phyloP scores from a whole-genome alignment of 1,140 invertebrate genomes.

The Calosoma granatense region DNA sequence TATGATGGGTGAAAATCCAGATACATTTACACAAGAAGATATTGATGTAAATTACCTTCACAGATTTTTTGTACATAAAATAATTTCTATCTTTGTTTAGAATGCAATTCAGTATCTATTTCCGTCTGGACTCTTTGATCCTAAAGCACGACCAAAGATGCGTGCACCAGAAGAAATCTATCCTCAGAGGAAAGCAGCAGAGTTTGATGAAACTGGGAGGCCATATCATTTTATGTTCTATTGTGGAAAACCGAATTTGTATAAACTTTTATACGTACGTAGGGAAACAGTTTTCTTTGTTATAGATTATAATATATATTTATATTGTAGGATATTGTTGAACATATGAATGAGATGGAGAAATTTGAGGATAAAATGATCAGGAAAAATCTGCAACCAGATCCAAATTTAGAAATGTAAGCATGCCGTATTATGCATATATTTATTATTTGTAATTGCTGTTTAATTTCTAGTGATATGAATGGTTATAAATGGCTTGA shows the following conservation, averaged over 20 bases:
- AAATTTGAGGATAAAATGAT: conserved; percentile 58
- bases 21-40: conserved; percentile 78
- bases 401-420: conserved; percentile 49
- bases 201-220: conserved; percentile 81
- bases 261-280: conserved; percentile 69
- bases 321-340: conserved; percentile 44
- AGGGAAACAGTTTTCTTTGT: background rate
- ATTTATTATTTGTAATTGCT: conserved; percentile 2
- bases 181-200: conserved; percentile 73
- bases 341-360: conserved; percentile 54
- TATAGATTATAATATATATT: conserved; percentile 7
- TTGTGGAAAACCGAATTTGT: conserved; percentile 75
- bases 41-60: conserved; percentile 54
- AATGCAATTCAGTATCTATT: conserved; percentile 83
- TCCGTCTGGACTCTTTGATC: conserved; percentile 80
- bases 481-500: conserved; percentile 54
- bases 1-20: conserved; percentile 92
- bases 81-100: conserved; percentile 38
- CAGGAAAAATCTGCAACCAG: conserved; percentile 44
- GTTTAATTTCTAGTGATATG: conserved; percentile 38
- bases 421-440: conserved; percentile 28
- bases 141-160: conserved; percentile 74
- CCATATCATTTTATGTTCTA: conserved; percentile 87
- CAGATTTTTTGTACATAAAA: background rate
- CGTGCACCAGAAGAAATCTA: conserved; percentile 76